A percentile compares a stretch with the other conserved stretches of the same genome.
phyloP scores from a whole-genome alignment of 1,140 invertebrate species.

The Cephus cinctus region DNA sequence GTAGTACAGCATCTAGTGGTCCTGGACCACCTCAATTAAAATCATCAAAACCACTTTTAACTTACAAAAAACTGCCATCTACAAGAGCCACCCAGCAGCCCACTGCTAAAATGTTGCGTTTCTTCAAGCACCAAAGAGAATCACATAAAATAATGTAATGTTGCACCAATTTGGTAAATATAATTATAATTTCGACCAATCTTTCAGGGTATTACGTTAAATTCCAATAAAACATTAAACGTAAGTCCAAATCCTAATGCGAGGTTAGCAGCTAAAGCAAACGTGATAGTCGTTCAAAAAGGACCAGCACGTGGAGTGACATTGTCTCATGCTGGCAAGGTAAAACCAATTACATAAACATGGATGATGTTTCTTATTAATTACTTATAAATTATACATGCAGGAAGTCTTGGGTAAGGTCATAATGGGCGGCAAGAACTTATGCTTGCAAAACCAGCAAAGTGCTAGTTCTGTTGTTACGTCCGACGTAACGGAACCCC shows the following conservation, averaged over 20 bases:
- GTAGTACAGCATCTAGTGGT: constrained; percentile 33
- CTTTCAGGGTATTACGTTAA: constrained; percentile 31
- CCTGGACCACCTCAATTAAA: constrained; percentile 34
- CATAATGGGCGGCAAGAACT: constrained; percentile 44
- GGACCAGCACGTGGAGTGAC: constrained; percentile 41
- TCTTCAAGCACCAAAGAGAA: background rate
- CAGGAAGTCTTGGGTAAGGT: constrained; percentile 49
- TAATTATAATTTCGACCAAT: constrained; percentile 7
- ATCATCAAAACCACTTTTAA: constrained; percentile 19
- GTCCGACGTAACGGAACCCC: no score
- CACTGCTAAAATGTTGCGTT: constrained; percentile 30
- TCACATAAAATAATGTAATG: background rate
- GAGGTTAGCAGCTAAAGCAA: constrained; percentile 40
- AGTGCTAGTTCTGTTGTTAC: constrained; percentile 32
- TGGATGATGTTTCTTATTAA: no score
- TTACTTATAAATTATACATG: constrained; percentile 14
- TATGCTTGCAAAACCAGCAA: constrained; percentile 39
- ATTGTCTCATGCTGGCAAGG: constrained; percentile 47
- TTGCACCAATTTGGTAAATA: background rate
- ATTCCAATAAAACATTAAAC: constrained; percentile 37
- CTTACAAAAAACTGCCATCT: constrained; percentile 34
- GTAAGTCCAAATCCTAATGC: constrained; percentile 31
- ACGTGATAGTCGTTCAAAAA: constrained; percentile 49
- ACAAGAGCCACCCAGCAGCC: constrained; percentile 35
- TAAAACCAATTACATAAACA: no score